Evolutionary conservation across 2,113 vertebrate genomes (phyloP).

Genomic region (Zosterops hypoxanthus): DNA sequence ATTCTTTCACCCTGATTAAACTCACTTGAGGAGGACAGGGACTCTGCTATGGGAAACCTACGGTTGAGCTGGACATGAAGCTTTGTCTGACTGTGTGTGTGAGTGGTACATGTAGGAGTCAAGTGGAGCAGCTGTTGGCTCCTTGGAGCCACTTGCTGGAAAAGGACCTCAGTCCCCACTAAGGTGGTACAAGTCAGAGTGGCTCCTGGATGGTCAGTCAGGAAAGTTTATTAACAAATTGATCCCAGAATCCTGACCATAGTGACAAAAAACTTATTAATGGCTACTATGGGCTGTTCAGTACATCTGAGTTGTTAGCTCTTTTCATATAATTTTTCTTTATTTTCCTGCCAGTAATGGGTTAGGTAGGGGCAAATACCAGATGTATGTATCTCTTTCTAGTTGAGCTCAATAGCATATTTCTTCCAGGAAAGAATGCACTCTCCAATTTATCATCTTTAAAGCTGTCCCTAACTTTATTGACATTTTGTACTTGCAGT

Average conservation of each 20-base stretch:
- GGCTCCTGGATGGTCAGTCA: background rate
- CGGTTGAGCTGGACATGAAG: background rate
- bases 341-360: background rate
- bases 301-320: background rate
- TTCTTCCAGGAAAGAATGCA: background rate
- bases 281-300: background rate
- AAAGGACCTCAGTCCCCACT: background rate
- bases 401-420: background rate
- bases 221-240: background rate
- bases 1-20: background rate
- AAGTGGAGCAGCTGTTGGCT: background rate
- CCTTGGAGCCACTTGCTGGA: background rate
- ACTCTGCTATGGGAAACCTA: background rate
- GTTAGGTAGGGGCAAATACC: background rate
- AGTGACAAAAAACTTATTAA: background rate
- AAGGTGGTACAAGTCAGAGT: background rate
- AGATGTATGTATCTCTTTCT: background rate
- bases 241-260: background rate
- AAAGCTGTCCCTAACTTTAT: background rate
- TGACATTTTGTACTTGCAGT: background rate
- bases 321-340: background rate
- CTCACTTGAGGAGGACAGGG: background rate
- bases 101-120: background rate
- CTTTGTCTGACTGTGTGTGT: background rate
- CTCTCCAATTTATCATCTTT: background rate